Percentiles rank a stretch among this genome's conserved stretches.
Evolutionary conservation across 2,113 vertebrate species (phyloP).

Genomic region (Bubo blakistoni): DNA sequence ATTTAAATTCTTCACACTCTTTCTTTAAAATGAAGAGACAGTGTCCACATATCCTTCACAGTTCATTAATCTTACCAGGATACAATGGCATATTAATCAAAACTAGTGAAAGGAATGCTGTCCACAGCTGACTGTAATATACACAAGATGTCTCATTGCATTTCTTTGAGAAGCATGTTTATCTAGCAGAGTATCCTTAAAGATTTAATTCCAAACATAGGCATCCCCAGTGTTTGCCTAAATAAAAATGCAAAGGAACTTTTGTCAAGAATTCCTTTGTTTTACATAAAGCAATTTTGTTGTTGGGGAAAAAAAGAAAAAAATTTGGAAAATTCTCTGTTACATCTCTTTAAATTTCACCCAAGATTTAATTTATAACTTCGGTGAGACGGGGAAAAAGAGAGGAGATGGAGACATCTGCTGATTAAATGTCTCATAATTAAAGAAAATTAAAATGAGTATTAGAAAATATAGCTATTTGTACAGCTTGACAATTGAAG

Average conservation of each 20-base stretch:
- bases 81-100: slow-evolving; percentile 20
- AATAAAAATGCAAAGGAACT: background rate
- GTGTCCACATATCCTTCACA: slow-evolving; percentile 34
- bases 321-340: background rate
- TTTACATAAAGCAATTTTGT: background rate
- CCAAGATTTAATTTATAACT: background rate
- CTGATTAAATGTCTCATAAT: background rate
- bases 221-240: background rate
- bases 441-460: background rate
- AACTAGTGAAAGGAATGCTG: background rate
- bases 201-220: background rate
- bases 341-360: background rate
- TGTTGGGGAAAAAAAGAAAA: background rate
- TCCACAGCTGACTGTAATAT: background rate
- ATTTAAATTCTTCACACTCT: slow-evolving; percentile 40
- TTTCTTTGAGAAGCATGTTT: background rate
- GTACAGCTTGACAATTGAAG: background rate
- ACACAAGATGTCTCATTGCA: background rate
- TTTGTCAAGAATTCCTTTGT: background rate
- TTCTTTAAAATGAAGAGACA: background rate
- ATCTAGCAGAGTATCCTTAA: background rate
- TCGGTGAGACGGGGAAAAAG: background rate
- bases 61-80: slow-evolving; percentile 29
- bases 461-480: background rate
- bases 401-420: background rate